phyloP scores from a whole-genome alignment of 2,797 vertebrate genomes.

The Phylloscopus collybita region DNA sequence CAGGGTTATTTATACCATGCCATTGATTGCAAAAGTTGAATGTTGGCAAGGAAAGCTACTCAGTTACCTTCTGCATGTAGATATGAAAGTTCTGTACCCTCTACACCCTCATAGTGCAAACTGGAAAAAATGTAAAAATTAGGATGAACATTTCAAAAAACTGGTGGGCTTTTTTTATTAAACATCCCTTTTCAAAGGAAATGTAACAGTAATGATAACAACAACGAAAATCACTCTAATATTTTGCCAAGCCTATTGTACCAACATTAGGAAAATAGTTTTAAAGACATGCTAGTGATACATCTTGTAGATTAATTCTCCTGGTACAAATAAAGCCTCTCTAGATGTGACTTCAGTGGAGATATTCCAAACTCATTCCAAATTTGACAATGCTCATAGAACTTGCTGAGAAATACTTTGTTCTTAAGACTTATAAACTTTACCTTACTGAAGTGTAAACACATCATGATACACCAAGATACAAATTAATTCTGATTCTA shows the following conservation, averaged over 20 bases:
- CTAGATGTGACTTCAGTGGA: not conserved
- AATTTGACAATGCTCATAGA: not conserved
- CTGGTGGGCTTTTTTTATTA: accelerated
- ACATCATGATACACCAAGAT: not conserved
- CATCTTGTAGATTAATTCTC: not conserved
- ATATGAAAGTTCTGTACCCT: not conserved
- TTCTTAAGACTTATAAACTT: not conserved
- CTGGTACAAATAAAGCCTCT: not conserved
- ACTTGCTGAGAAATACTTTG: not conserved
- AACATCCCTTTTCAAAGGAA: not conserved
- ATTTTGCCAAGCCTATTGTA: not conserved
- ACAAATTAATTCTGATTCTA: not conserved
- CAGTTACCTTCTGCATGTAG: not conserved
- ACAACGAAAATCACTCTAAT: not conserved
- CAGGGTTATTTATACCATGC: not conserved
- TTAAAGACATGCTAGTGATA: not conserved
- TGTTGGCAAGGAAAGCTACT: not conserved
- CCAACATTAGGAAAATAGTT: not conserved
- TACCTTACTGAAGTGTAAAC: not conserved
- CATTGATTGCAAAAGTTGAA: not conserved
- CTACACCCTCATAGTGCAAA: not conserved
- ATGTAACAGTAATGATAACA: not conserved
- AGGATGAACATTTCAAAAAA: not conserved
- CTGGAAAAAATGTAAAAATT: not conserved
- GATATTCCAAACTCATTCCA: not conserved